These are phyloP conservation scores for Liparis tanakae DNA, from an alignment of 2,797 vertebrate species.

Conservation along the genomic window DNA sequence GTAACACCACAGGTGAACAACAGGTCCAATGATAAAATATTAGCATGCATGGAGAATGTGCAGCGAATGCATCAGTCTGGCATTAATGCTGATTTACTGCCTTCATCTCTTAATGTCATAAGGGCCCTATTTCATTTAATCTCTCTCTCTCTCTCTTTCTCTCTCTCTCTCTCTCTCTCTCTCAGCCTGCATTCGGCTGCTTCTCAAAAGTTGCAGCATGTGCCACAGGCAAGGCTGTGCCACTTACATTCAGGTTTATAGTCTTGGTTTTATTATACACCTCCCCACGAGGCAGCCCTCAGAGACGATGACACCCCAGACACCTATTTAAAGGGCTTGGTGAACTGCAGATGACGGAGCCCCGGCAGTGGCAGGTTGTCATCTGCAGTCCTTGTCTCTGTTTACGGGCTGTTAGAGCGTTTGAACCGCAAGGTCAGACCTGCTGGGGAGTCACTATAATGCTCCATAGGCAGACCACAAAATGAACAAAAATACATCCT, in stretches of 20 bases:
- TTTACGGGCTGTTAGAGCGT: conserved; percentile 77
- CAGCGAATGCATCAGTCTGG: conserved; percentile 24
- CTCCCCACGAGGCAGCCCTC: conserved; percentile 75
- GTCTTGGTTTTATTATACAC: conserved; percentile 74
- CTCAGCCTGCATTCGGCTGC: conserved; percentile 19
- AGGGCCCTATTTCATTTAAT: conserved; percentile 32
- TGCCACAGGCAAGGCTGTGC: conserved; percentile 66
- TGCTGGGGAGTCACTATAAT: conserved; percentile 56
- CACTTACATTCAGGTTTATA: conserved; percentile 76
- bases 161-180: not conserved
- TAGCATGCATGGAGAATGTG: conserved; percentile 19
- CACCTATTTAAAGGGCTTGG: conserved; percentile 75
- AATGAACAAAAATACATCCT: conserved; percentile 82
- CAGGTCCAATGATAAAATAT: conserved; percentile 20
- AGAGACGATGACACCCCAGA: conserved; percentile 77
- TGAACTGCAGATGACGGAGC: conserved; percentile 70
- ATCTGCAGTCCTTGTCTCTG: conserved; percentile 72
- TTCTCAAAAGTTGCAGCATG: conserved; percentile 62
- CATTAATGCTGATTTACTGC: conserved; percentile 56
- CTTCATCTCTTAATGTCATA: conserved; percentile 51
- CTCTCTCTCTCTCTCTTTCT: too few species aligned
- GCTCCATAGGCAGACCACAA: conserved; percentile 68
- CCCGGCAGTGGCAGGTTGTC: conserved; percentile 71
- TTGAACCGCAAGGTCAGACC: conserved; percentile 72
- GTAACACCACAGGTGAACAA: conserved; percentile 23